Evolutionary conservation across 2,797 vertebrate species (phyloP).

Genomic region (Toxotes lorentzi): DNA sequence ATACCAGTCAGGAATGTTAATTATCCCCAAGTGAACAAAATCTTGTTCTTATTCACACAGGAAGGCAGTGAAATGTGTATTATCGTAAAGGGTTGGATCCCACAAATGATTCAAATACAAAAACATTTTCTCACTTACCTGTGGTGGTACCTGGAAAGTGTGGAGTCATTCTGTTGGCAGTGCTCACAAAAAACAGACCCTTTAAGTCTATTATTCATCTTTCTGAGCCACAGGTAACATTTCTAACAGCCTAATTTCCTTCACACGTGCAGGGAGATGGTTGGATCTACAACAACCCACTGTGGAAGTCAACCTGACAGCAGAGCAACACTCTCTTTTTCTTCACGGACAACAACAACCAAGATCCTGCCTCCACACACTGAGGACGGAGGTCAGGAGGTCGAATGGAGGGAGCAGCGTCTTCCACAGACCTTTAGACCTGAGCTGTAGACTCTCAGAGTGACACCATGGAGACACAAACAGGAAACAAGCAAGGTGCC

Average conservation of each 20-base stretch:
- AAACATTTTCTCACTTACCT: too few relatives aligned
- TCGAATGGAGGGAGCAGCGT: neutral
- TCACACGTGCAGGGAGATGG: slow-evolving; percentile 87
- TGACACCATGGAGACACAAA: slow-evolving; percentile 39
- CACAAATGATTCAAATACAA: too few relatives aligned
- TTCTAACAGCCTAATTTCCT: neutral
- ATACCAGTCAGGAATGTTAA: too few relatives aligned
- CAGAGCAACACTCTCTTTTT: slow-evolving; percentile 9
- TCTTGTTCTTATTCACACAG: too few relatives aligned
- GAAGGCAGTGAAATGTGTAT: neutral
- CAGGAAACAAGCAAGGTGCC: slow-evolving; percentile 70
- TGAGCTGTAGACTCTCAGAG: slow-evolving; percentile 38
- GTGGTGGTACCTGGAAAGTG: too few relatives aligned
- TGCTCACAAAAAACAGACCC: neutral
- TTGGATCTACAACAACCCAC: slow-evolving; percentile 91
- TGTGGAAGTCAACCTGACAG: slow-evolving; percentile 92
- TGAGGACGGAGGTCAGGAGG: slow-evolving; percentile 37
- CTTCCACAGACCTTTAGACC: slow-evolving; percentile 31
- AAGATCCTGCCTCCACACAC: slow-evolving; percentile 29
- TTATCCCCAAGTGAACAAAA: too few relatives aligned
- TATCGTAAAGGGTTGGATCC: too few relatives aligned
- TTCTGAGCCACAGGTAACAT: neutral
- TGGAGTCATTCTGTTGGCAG: too few relatives aligned
- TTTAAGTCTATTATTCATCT: neutral
- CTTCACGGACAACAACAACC: slow-evolving; percentile 44